These are phyloP conservation scores for Carassius carassius DNA, from an alignment of 2,113 vertebrate genomes.

Conservation along the genomic window DNA sequence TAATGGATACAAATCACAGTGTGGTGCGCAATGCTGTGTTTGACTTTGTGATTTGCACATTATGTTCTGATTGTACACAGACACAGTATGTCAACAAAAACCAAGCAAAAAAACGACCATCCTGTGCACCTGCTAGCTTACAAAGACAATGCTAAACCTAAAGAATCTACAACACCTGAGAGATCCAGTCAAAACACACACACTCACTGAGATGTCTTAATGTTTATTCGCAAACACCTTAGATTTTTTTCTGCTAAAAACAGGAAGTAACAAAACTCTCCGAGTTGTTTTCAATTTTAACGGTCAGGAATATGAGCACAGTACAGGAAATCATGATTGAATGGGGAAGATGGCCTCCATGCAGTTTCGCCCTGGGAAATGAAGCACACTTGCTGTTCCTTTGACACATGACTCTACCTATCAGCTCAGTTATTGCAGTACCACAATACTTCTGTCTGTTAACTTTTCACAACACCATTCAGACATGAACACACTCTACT, in stretches of 20 bases:
- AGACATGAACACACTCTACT: neutral
- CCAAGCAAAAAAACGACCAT: neutral
- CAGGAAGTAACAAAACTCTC: neutral
- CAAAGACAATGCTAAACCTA: neutral
- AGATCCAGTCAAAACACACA: neutral
- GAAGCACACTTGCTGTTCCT: neutral
- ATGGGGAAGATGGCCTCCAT: neutral
- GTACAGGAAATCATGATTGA: neutral
- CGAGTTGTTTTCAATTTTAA: neutral
- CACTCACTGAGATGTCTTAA: neutral
- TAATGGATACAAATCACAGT: conserved; percentile 16
- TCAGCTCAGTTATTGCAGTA: conserved; percentile 16
- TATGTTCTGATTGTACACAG: neutral
- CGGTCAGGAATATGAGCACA: neutral
- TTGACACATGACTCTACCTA: conserved; percentile 5
- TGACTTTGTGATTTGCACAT: conserved; percentile 6
- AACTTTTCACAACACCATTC: conserved; percentile 1
- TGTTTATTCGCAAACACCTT: conserved; percentile 10
- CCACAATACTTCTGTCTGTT: neutral
- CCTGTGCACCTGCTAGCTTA: neutral
- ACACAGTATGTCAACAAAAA: conserved; percentile 28
- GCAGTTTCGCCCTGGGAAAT: neutral
- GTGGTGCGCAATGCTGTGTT: neutral
- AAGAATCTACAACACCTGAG: neutral
- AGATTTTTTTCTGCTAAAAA: neutral